Conservation (phyloP, 2,113 vertebrate species). For the Strigops habroptila region DNA sequence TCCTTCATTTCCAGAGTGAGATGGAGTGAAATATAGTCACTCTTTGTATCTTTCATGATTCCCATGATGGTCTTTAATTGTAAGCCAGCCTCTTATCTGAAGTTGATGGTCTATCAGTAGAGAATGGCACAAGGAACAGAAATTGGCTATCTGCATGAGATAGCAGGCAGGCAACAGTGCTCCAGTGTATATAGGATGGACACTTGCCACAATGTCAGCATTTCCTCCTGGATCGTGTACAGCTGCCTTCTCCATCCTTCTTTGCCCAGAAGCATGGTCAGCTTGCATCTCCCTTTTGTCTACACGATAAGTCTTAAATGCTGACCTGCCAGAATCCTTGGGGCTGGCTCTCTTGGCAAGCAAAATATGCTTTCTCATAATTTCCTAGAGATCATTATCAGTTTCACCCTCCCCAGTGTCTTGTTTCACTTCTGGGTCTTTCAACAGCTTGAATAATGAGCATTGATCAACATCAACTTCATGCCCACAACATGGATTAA, state of each 20-base stretch:
- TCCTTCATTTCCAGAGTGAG: neutral
- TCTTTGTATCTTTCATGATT: neutral
- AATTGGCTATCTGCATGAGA: neutral
- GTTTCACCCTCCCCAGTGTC: neutral
- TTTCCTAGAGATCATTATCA: constrained; percentile 35
- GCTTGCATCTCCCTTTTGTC: neutral
- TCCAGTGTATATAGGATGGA: rapidly evolving
- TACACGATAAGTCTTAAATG: neutral
- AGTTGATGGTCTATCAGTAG: neutral
- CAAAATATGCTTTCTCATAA: neutral
- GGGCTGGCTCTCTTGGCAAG: neutral
- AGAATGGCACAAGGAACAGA: neutral
- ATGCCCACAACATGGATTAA: constrained; percentile 9
- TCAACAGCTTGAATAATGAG: constrained; percentile 25
- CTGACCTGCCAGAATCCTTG: neutral
- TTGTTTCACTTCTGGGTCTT: constrained; percentile 33
- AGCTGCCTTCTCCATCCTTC: neutral
- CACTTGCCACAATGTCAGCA: neutral
- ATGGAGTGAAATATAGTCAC: neutral
- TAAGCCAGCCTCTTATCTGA: neutral
- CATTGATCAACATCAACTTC: neutral
- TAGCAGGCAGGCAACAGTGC: neutral
- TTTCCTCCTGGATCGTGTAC: neutral
- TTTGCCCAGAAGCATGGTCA: neutral
- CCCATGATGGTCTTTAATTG: neutral